Conservation (phyloP, 2,888 invertebrate genomes). For the Agrochola macilenta region DNA sequence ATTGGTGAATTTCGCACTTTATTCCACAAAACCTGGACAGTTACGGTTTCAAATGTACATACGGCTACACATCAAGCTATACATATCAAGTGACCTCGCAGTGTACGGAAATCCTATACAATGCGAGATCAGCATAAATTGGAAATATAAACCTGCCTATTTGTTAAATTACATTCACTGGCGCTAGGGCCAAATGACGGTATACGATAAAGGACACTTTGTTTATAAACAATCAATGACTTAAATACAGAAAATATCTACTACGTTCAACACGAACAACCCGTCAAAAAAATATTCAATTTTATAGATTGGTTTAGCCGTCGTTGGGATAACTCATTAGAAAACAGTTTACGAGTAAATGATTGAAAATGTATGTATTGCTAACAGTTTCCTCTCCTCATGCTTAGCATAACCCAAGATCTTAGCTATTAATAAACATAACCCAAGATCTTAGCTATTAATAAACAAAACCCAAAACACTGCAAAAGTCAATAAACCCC, state of each 20-base stretch:
- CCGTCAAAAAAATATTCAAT: not conserved
- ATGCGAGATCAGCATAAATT: no score
- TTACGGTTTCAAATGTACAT: no score
- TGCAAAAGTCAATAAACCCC: constrained; percentile 4
- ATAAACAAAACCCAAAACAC: constrained; percentile 23
- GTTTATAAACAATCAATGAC: not conserved
- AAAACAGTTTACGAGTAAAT: not conserved
- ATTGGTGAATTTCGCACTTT: no score
- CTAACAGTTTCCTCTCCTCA: not conserved
- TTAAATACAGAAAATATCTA: not conserved
- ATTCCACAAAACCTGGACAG: no score
- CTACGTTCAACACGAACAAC: no score
- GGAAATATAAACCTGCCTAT: no score
- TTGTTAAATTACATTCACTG: no score
- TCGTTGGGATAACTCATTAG: not conserved
- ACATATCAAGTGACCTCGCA: no score
- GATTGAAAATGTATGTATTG: not conserved
- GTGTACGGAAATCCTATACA: no score
- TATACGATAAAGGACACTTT: no score
- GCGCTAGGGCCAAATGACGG: not conserved
- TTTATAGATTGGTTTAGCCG: not conserved
- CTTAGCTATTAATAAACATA: constrained; percentile 14
- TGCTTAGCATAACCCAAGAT: not conserved
- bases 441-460: constrained; percentile 2
- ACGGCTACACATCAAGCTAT: no score